Base-by-base conservation (phyloP, 2,888 invertebrate species). In the Margaritifera margaritifera region DNA sequence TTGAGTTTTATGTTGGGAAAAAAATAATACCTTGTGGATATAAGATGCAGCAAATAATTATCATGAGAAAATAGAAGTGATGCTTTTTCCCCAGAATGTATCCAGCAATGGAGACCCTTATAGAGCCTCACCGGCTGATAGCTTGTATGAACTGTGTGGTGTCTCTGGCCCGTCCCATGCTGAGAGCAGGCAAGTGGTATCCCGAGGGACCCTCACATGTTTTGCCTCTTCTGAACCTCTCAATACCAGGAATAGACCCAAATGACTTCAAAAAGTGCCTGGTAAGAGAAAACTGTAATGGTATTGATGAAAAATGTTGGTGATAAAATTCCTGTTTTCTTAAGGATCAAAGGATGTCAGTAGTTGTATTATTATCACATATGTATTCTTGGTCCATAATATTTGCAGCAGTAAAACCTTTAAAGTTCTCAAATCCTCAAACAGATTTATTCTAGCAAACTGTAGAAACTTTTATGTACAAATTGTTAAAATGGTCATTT, bases 161-260 rank as follows among this genome's bases (percentile, higher is more conserved):
- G 52, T 84, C 88, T 4, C 89, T 90, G n/a, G 80, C 87, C 4
- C 82, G 91, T 25, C 86, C 90, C 18, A 86, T 91, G 85, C 80
- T 91, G 94, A 88, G 91, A 94, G 77, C 82, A 22, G 75, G 78
- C 6, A 81, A 84, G 60, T 82, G 83, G 78, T 89, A 84, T 74
- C 87, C 87, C 6, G 95, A 95, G 87, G 96, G 96, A 0, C 94
- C 94, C 6, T 74, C 80, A 18, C 95, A 96, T 83, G 93, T 96
- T 0, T 91, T 97, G 24, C 95, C 96, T 0, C 91, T 97, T 42
- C 91, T 97, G 20, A 92, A 94, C 87, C 93, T 94, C 0, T 92
- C 95, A 0, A 90, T 98, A 24, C 97, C 97, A 0, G 97, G 96
- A 20, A 94, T 98, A 58, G 97, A 97, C 89, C 94, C 95, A 0